These are phyloP conservation scores for Hiodon alosoides DNA, from an alignment of 2,113 vertebrate species.

Conservation along the genomic window DNA sequence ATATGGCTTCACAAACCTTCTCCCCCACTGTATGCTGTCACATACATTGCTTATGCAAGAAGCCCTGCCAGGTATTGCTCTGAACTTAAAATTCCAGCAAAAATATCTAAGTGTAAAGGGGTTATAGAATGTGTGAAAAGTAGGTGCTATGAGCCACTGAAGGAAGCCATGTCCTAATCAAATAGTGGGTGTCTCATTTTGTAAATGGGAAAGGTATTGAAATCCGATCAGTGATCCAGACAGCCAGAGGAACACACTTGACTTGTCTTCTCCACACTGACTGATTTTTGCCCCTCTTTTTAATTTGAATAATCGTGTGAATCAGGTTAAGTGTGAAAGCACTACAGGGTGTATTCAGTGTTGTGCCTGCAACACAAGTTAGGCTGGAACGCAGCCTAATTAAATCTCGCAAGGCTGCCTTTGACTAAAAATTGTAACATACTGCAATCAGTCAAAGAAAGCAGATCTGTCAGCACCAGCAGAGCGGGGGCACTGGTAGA, in stretches of 20 bases:
- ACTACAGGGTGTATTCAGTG: background rate
- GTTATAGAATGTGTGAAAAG: too few relatives aligned
- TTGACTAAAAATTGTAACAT: constrained; percentile 16
- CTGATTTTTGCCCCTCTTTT: background rate
- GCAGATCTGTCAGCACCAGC: constrained; percentile 10
- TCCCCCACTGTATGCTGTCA: too few relatives aligned
- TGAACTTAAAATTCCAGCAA: too few relatives aligned
- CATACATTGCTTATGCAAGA: too few relatives aligned
- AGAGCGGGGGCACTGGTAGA: background rate
- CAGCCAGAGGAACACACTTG: background rate
- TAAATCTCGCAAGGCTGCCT: constrained; percentile 10
- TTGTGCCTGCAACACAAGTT: background rate
- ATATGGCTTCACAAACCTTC: too few relatives aligned
- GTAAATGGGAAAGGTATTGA: background rate
- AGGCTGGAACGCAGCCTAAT: constrained; percentile 21
- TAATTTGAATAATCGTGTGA: background rate
- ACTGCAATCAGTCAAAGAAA: constrained; percentile 22
- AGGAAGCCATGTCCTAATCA: too few relatives aligned
- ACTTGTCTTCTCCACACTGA: background rate
- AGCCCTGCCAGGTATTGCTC: too few relatives aligned
- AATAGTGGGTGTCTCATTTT: too few relatives aligned
- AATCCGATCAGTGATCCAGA: background rate
- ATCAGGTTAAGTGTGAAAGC: background rate
- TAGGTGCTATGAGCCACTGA: too few relatives aligned
- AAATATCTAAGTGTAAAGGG: too few relatives aligned